Percentiles rank a stretch among this genome's conserved stretches.
phyloP scores from a whole-genome alignment of 2,113 vertebrate species.

The Menidia beryllina region DNA sequence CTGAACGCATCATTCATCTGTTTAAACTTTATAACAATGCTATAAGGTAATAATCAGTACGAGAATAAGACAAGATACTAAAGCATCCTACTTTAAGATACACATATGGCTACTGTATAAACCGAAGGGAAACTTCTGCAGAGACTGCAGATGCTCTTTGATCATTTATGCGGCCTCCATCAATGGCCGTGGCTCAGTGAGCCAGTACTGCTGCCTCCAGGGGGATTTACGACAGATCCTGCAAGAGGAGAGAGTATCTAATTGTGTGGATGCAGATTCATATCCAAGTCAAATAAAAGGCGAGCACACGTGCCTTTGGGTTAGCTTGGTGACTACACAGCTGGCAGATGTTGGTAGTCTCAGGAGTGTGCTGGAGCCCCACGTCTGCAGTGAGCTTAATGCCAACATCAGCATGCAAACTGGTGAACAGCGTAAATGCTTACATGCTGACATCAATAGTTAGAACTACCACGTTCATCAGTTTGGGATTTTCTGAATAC shows the following conservation, averaged over 20 bases:
- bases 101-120: constrained; percentile 18
- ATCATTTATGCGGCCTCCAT: constrained; percentile 46
- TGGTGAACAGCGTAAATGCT: background rate
- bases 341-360: background rate
- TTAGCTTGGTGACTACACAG: constrained; percentile 5
- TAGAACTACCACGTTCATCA: background rate
- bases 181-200: constrained; percentile 37
- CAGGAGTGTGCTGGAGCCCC: background rate
- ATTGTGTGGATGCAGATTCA: constrained; percentile 11
- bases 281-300: constrained; percentile 12
- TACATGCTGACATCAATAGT: background rate
- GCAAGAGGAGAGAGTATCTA: constrained; percentile 17
- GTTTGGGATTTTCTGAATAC: background rate
- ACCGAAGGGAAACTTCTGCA: constrained; percentile 51
- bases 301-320: constrained; percentile 6
- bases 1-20: constrained; percentile 9
- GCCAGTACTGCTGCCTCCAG: constrained; percentile 27
- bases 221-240: constrained; percentile 35
- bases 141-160: constrained; percentile 51
- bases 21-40: constrained; percentile 14
- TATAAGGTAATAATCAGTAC: no score
- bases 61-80: no score
- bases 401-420: background rate
- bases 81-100: no score
- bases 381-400: constrained; percentile 1